phyloP scores from a whole-genome alignment of 2,888 invertebrate genomes.

The Drosophila emarginata region DNA sequence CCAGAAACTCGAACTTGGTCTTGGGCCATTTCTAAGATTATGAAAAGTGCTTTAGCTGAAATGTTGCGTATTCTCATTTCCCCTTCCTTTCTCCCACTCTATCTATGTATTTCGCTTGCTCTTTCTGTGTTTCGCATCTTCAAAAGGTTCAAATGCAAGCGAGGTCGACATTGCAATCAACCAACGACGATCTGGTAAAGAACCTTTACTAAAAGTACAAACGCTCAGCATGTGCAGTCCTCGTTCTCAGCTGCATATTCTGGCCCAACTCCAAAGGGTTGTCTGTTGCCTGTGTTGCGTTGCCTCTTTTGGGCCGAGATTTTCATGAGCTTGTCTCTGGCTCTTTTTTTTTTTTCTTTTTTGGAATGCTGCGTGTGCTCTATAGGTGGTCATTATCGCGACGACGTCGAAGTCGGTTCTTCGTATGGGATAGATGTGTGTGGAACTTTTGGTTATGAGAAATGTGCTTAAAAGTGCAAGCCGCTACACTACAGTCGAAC shows the following conservation, averaged over 20 bases:
- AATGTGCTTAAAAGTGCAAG: conserved; percentile 37
- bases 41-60: conserved; percentile 61
- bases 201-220: conserved; percentile 59
- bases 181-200: conserved; percentile 58
- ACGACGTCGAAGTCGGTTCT: conserved; percentile 35
- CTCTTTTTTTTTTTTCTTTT: conserved; percentile 12
- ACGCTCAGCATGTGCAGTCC: conserved; percentile 66
- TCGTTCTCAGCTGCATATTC: conserved; percentile 35
- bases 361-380: conserved; percentile 65
- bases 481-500: background rate
- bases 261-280: conserved; percentile 21
- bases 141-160: conserved; percentile 59
- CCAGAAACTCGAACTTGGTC: background rate
- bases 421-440: conserved; percentile 46
- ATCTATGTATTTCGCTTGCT: background rate
- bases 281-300: conserved; percentile 28
- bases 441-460: conserved; percentile 36
- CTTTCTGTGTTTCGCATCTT: conserved; percentile 49
- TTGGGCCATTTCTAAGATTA: conserved; percentile 67
- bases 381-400: conserved; percentile 79
- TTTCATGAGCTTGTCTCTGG: conserved; percentile 38
- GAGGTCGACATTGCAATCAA: conserved; percentile 64
- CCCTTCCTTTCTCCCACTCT: conserved; percentile 20
- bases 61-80: conserved; percentile 47
- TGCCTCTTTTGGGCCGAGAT: conserved; percentile 51